Conservation (phyloP, 2,797 vertebrate species). For the Hozukius guyotensis region DNA sequence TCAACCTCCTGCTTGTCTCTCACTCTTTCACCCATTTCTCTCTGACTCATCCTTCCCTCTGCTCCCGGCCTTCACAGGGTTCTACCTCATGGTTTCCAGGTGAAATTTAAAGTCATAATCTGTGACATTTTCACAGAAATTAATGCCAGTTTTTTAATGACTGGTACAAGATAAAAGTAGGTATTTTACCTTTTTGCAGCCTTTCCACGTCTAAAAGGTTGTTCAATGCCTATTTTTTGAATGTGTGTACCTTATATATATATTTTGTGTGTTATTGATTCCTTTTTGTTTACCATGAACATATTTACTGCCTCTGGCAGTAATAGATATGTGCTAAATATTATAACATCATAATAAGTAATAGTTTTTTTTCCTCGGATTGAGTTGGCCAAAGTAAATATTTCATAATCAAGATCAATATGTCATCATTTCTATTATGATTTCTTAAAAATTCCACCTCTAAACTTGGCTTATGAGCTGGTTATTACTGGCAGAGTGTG, state of each 20-base stretch:
- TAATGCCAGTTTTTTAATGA: background rate
- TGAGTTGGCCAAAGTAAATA: background rate
- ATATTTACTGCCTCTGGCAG: background rate
- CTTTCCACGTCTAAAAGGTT: background rate
- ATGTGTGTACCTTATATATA: background rate
- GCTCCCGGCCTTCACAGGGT: background rate
- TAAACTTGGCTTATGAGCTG: background rate
- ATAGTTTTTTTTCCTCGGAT: background rate
- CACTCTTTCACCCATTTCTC: background rate
- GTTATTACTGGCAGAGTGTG: no score
- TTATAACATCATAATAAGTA: background rate
- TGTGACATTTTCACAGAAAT: background rate
- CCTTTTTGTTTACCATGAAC: background rate
- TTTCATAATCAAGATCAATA: background rate
- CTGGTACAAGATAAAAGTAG: background rate
- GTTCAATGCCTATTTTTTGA: background rate
- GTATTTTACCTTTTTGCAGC: background rate
- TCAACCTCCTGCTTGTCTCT: background rate
- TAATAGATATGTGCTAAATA: background rate
- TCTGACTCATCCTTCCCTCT: background rate
- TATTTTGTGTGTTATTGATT: background rate
- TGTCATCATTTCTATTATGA: background rate
- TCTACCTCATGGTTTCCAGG: background rate
- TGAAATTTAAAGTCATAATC: background rate
- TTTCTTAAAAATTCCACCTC: no score